Evolutionary conservation across 2,888 invertebrate species (phyloP), one percentile per base, ranked within the genome.

Genomic region (Antitype chi): DNA sequence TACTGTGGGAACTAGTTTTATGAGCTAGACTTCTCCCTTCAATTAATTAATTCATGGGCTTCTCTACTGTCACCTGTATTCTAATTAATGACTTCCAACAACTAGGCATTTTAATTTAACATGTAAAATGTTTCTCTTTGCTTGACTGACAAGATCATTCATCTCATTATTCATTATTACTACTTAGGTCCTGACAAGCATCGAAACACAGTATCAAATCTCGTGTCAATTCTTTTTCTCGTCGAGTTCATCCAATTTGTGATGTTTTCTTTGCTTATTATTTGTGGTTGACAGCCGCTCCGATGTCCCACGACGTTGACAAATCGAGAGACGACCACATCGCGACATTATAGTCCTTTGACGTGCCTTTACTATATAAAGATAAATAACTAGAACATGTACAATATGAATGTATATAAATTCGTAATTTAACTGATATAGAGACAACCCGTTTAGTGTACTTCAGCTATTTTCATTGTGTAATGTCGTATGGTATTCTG

Each of bases 221-320:
- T 62, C 66, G 63, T 73, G 68, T 71, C 75, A 77, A 85, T 86
- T 74, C 76, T 77, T 81, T 76, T 86, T 85, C 60, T 68, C 75
- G 67, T 79, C 28, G 71, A 70, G 71, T 85, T 82, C 88, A 86
- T 87, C 81, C 79, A 77, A 85, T 84, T 86, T 85, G 73, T 87
- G 76, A 78, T 81, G 76, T 79, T 85, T 81, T 76, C 83, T 87
- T 83, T 80, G 80, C 86, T 90, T 90, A 91, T 90, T 84, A 86
- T 84, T 90, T 91, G 90, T 86, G 88, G 91, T 89, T 90, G 93
- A 93, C 94, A 93, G 90, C 90, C 91, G 91, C 90, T 87, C 90
- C 90, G 92, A 94, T 93, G 92, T 89, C 88, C 85, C 86, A 81
- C 90, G 95, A 95, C 95, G 91, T 95, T 95, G 95, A 96, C 93